Evolutionary conservation across 2,113 vertebrate genomes (phyloP).

Genomic region (Sarotherodon lohbergeri): DNA sequence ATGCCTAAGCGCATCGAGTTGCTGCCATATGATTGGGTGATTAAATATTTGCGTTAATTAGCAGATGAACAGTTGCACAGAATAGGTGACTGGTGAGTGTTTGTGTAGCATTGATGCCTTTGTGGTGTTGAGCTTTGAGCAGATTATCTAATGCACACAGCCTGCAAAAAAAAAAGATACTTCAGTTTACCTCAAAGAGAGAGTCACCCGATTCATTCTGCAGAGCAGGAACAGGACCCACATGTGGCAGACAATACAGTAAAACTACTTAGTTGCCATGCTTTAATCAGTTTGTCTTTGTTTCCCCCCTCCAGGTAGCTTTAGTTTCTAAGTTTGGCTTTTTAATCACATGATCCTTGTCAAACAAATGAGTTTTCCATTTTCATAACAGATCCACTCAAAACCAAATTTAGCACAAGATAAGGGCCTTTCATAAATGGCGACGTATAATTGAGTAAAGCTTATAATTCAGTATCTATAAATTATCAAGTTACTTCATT

Average conservation of each 20-base stretch:
- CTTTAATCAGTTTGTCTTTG: conserved; percentile 13
- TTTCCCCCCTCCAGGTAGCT: not conserved
- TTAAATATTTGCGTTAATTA: not conserved
- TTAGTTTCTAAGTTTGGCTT: not conserved
- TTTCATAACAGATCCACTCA: not conserved
- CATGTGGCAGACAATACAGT: not conserved
- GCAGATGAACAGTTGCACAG: not conserved
- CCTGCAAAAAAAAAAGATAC: not conserved
- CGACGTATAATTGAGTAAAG: not conserved
- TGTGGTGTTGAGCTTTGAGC: not conserved
- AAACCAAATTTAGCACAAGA: not conserved
- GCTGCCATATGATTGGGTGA: not conserved
- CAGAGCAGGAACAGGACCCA: not conserved
- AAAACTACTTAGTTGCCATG: not conserved
- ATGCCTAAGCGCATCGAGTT: not conserved
- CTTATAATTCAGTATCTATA: not conserved
- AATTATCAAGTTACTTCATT: not conserved
- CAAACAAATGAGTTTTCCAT: not conserved
- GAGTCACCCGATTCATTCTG: not conserved
- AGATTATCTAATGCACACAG: not conserved
- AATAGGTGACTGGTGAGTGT: not conserved
- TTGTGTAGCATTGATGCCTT: not conserved
- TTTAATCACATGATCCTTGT: conserved; percentile 17
- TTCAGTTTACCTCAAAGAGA: not conserved
- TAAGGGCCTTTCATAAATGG: not conserved